Evolutionary conservation across 2,888 invertebrate species (phyloP).

Genomic region (Dusona sp.): DNA sequence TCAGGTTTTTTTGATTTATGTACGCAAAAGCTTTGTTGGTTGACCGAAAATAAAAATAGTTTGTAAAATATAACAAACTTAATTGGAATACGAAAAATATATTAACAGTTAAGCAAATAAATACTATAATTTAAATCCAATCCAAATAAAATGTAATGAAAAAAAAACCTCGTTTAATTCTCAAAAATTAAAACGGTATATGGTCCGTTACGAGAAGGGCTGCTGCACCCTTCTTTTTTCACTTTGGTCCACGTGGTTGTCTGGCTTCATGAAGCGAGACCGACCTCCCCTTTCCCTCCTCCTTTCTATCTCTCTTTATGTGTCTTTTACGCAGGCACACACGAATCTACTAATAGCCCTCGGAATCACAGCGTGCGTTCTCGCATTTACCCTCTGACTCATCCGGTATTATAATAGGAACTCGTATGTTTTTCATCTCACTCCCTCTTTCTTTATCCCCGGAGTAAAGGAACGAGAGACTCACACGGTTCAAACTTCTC

Average conservation of each 20-base stretch:
- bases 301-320: conserved; percentile 23
- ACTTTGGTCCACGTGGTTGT: conserved; percentile 63
- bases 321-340: conserved; percentile 39
- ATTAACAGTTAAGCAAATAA: background rate
- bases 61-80: background rate
- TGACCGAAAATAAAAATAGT: background rate
- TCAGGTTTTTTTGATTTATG: background rate
- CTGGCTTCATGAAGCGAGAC: conserved; percentile 55
- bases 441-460: conserved; percentile 8
- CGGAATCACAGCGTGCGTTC: conserved; percentile 76
- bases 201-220: conserved; percentile 21
- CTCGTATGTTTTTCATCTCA: conserved; percentile 62
- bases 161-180: background rate
- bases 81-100: background rate
- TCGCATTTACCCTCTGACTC: conserved; percentile 73
- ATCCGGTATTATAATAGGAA: conserved; percentile 76
- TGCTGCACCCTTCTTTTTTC: conserved; percentile 46
- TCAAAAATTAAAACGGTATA: conserved; percentile 45
- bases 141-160: background rate
- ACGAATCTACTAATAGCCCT: conserved; percentile 75
- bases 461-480: conserved; percentile 49
- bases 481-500: conserved; percentile 65
- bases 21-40: background rate
- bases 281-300: conserved; percentile 10
- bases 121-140: background rate